Percentiles rank a stretch among this genome's conserved stretches.
phyloP scores from a whole-genome alignment of 2,113 vertebrate genomes.

The Pedionomus torquatus region DNA sequence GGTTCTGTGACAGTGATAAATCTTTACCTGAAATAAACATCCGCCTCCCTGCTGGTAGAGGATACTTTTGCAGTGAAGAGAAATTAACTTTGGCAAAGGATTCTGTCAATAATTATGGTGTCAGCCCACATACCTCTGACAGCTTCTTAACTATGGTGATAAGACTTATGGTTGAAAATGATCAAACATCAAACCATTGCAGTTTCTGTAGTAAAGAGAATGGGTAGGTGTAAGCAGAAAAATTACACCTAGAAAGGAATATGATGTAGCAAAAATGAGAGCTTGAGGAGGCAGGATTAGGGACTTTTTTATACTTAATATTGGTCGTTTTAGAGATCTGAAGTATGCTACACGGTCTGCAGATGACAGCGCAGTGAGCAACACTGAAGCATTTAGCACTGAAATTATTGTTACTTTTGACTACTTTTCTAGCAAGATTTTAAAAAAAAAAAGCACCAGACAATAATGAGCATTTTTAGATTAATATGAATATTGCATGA shows the following conservation, averaged over 20 bases:
- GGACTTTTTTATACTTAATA: background rate
- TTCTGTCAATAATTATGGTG: background rate
- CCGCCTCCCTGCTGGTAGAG: background rate
- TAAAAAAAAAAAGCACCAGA: background rate
- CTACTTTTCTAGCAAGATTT: background rate
- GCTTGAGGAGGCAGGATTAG: background rate
- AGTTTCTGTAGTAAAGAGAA: background rate
- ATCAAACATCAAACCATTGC: background rate
- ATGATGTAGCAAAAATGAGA: background rate
- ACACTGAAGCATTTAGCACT: background rate
- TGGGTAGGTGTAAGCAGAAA: background rate
- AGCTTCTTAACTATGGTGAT: background rate
- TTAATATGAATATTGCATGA: background rate
- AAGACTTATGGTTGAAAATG: background rate
- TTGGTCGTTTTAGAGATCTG: background rate
- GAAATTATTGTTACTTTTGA: background rate
- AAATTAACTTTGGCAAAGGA: background rate
- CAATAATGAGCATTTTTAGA: background rate
- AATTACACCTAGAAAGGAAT: background rate
- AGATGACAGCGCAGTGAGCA: background rate
- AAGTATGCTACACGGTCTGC: background rate
- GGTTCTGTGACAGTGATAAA: background rate
- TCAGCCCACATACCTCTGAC: background rate
- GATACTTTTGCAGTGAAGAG: background rate
- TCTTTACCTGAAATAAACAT: slow-evolving; percentile 8